Conservation (phyloP, 2,888 invertebrate species). For the Muschampia staudingeri region DNA sequence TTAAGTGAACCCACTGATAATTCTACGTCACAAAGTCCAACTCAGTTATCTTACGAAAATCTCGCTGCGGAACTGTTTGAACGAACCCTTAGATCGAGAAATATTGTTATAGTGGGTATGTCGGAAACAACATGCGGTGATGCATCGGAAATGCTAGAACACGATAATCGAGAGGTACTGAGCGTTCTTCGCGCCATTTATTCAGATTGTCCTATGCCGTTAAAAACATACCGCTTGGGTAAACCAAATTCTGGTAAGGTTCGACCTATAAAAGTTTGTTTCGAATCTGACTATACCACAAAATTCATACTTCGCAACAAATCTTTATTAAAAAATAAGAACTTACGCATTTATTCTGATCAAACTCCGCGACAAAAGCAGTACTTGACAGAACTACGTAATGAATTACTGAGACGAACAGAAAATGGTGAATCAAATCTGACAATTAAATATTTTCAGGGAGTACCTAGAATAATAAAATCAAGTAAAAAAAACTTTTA, state of each 20-base stretch:
- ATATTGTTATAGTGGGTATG: slow-evolving; percentile 29
- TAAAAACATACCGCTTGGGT: slow-evolving; percentile 15
- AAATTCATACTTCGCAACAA: slow-evolving; percentile 63
- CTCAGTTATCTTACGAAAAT: background rate
- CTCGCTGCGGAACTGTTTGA: slow-evolving; percentile 18
- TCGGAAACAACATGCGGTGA: background rate
- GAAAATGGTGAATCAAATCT: slow-evolving; percentile 29
- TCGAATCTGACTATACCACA: background rate
- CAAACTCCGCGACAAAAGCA: too few relatives aligned
- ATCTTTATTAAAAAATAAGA: background rate
- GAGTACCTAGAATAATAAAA: slow-evolving; percentile 22
- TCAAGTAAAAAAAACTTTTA: background rate
- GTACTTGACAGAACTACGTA: too few relatives aligned
- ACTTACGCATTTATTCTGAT: too few relatives aligned
- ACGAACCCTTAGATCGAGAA: slow-evolving; percentile 24
- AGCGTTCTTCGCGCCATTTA: background rate
- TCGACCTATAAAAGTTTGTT: slow-evolving; percentile 27
- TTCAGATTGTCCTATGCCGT: slow-evolving; percentile 7
- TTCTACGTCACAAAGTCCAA: background rate
- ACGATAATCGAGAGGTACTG: too few relatives aligned
- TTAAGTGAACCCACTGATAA: background rate
- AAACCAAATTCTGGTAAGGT: background rate
- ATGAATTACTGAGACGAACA: slow-evolving; percentile 1
- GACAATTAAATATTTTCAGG: slow-evolving; percentile 18
- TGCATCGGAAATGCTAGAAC: background rate